Evolutionary conservation across 35 echinoderm and acorn worm genomes (phyloP).

Genomic region (Patiria miniata): DNA sequence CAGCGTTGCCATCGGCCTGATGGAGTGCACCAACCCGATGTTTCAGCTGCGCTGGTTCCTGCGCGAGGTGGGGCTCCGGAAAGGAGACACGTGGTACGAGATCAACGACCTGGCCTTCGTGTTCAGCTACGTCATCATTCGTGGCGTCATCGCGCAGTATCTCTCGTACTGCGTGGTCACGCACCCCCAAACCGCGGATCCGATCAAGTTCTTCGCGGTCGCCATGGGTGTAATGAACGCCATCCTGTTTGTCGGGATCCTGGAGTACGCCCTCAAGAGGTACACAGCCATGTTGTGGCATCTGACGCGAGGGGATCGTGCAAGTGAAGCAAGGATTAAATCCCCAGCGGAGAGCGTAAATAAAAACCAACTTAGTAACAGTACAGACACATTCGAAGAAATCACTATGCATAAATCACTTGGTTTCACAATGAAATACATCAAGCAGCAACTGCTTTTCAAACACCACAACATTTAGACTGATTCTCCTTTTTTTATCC

Average conservation of each 20-base stretch:
- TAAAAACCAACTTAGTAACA: no score
- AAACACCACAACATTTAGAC: no score
- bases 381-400: no score
- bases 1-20: background rate
- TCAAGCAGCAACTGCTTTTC: no score
- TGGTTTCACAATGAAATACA: no score
- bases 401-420: no score
- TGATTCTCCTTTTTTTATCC: no score
- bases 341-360: no score
- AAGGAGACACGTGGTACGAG: background rate
- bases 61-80: background rate
- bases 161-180: background rate
- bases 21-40: background rate
- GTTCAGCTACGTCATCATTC: background rate
- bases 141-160: background rate
- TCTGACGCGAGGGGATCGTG: background rate
- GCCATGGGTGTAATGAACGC: background rate
- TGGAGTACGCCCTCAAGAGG: background rate
- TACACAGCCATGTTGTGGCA: background rate
- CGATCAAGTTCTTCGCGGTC: background rate
- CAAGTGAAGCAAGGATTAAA: background rate
- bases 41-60: background rate
- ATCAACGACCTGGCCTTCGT: background rate
- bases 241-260: background rate
- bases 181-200: background rate